A percentile compares a stretch with the other conserved stretches of the same genome.
These are phyloP conservation scores for Spilogale gracilis DNA, from an alignment of 2,113 vertebrate genomes.

Conservation along the genomic window DNA sequence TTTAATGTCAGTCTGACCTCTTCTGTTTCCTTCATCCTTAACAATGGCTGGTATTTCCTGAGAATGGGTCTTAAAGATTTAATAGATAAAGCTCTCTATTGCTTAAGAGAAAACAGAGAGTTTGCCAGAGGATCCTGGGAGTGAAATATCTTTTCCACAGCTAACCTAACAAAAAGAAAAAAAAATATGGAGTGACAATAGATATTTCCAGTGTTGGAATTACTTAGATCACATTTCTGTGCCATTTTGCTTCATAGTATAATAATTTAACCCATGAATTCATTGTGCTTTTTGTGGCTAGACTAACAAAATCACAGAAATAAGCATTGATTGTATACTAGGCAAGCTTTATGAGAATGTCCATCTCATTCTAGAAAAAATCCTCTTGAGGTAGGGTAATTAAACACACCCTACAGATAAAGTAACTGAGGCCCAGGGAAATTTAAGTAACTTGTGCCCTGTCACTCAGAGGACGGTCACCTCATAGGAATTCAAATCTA, in stretches of 20 bases:
- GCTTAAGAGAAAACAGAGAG: neutral
- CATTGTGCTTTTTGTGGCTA: neutral
- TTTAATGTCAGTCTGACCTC: slow-evolving; percentile 4
- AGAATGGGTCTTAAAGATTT: neutral
- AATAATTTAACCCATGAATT: slow-evolving; percentile 38
- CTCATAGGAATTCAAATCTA: neutral
- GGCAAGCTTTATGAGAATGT: neutral
- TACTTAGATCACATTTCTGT: neutral
- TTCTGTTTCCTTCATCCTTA: slow-evolving; percentile 1
- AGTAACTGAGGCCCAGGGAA: neutral
- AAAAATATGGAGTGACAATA: too few species aligned
- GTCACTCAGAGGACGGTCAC: neutral
- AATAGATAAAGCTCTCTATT: neutral
- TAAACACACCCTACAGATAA: neutral
- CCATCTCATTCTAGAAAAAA: neutral
- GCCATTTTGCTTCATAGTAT: neutral
- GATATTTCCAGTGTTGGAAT: slow-evolving; percentile 4
- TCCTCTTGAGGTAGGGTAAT: neutral
- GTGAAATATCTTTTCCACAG: neutral
- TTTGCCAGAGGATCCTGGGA: neutral
- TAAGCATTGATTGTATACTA: neutral
- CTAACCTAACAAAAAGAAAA: neutral
- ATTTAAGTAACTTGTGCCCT: neutral
- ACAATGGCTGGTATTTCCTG: neutral
- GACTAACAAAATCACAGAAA: neutral